Percentiles rank a stretch among this genome's conserved stretches.
Conservation (phyloP, 23 tunicate genomes). For the Halocynthia roretzi region DNA sequence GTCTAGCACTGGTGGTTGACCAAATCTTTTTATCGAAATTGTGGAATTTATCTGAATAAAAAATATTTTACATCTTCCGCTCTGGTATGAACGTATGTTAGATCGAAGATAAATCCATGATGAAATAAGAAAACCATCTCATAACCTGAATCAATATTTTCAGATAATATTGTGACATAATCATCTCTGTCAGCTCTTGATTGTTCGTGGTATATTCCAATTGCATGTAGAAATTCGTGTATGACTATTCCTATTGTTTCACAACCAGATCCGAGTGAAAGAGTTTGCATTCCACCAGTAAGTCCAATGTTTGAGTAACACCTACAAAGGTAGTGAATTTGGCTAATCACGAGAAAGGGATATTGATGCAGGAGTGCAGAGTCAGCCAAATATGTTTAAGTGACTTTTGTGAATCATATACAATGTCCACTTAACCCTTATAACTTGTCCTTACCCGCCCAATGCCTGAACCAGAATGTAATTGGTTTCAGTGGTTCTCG, state of each 20-base stretch:
- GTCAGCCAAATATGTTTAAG: too few relatives aligned
- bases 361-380: too few relatives aligned
- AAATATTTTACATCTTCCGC: too few relatives aligned
- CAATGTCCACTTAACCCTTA: background rate
- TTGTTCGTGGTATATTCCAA: slow-evolving; percentile 24
- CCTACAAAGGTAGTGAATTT: background rate
- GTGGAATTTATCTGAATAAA: too few relatives aligned
- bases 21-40: too few relatives aligned
- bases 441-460: slow-evolving; percentile 35
- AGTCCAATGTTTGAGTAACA: slow-evolving; percentile 17
- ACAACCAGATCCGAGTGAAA: slow-evolving; percentile 15
- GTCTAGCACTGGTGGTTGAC: too few relatives aligned
- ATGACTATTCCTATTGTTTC: slow-evolving; percentile 9
- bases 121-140: too few relatives aligned
- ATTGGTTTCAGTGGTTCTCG: slow-evolving; percentile 48
- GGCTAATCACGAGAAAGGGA: too few relatives aligned
- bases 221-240: slow-evolving; percentile 19
- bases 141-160: slow-evolving; percentile 3
- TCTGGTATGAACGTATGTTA: too few relatives aligned
- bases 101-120: too few relatives aligned
- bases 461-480: slow-evolving; percentile 36
- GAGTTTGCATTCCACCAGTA: slow-evolving; percentile 11
- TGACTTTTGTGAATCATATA: too few relatives aligned
- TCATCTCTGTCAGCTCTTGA: slow-evolving; percentile 19
- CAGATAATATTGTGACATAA: slow-evolving; percentile 4